These are phyloP conservation scores for Poeciliopsis prolifica DNA, from an alignment of 2,113 vertebrate genomes.

Conservation along the genomic window DNA sequence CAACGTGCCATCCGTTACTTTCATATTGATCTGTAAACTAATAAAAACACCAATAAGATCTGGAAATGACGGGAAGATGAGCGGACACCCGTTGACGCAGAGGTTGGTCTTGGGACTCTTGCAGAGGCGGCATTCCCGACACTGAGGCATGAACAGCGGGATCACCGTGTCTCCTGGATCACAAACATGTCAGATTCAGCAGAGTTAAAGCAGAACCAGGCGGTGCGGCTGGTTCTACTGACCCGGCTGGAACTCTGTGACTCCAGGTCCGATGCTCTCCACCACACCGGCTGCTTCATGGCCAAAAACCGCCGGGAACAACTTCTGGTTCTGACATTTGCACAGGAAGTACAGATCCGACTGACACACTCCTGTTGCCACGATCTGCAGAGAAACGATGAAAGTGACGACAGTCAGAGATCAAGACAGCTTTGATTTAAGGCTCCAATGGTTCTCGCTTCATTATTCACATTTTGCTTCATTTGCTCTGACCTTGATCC, in stretches of 20 bases:
- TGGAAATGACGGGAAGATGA: background rate
- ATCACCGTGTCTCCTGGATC: conserved; percentile 87
- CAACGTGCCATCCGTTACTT: background rate
- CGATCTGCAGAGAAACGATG: conserved; percentile 75
- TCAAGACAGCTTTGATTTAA: too few species aligned
- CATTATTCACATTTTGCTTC: too few species aligned
- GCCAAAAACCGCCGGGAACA: conserved; percentile 84
- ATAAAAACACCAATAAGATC: background rate
- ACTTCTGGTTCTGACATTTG: conserved; percentile 49
- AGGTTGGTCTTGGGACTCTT: conserved; percentile 81
- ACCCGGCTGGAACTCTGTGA: conserved; percentile 84
- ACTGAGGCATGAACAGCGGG: conserved; percentile 81
- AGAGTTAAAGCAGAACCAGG: background rate
- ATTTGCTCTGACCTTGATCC: conserved; percentile 82
- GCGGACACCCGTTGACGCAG: conserved; percentile 80
- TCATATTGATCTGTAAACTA: background rate
- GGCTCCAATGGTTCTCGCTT: too few species aligned
- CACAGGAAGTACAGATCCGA: conserved; percentile 79
- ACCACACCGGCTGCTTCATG: conserved; percentile 87
- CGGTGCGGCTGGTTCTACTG: background rate
- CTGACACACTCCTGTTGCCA: conserved; percentile 84
- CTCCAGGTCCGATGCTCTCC: conserved; percentile 86
- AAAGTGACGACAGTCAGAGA: background rate
- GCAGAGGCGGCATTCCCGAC: conserved; percentile 82
- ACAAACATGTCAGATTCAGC: background rate